Evolutionary conservation across 2,888 invertebrate species (phyloP), one percentile per base, ranked within the genome.

Genomic region (Eupsilia transversa): DNA sequence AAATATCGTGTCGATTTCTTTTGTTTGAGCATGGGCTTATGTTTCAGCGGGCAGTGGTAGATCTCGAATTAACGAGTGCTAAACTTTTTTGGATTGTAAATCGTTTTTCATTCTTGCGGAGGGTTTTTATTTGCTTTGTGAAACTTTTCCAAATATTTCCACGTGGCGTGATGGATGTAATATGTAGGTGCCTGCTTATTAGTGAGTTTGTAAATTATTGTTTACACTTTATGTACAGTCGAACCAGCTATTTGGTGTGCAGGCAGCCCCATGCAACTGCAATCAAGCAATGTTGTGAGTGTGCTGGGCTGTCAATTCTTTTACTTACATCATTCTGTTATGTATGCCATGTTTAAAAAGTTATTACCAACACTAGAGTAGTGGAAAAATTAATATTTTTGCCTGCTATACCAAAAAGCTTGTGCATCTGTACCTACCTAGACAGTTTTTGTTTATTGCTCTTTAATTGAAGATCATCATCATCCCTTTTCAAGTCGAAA

Each of bases 1-100:
- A 94, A 95, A 95, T 94, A 95, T 94, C 90, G 93, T 87, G 89
- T 87, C 91, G 89, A 93, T 93, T 92, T 89, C 89, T 92, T 92
- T 91, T 92, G 89, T 92, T 91, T 90, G 89, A 89, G 87, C 89
- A 86, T 83, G 87, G 86, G 89, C 88, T 91, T 89, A 91, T 86
- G 88, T 80, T 82, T 77, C 78, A 72, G 77, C 79, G 86, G 73
- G 64, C 77, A 65, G 63, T 64, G 54, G 72, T 74, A 74, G 79
- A 79, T 81, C 78, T 81, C 46, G 63, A 83, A 84, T 84, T 81
- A 84, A 86, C 71, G 66, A 72, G 71, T 71, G 65, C 67, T 63
- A 41, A 82, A 85, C 65, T 79, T 79, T 74, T 74, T 74, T 79
- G 72, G 61, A 64, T 77, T 80, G 54, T 70, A 77, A 77, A 80